These are phyloP conservation scores for Minunthozetes semirufus DNA, from an alignment of 2,888 invertebrate species.

Conservation along the genomic window DNA sequence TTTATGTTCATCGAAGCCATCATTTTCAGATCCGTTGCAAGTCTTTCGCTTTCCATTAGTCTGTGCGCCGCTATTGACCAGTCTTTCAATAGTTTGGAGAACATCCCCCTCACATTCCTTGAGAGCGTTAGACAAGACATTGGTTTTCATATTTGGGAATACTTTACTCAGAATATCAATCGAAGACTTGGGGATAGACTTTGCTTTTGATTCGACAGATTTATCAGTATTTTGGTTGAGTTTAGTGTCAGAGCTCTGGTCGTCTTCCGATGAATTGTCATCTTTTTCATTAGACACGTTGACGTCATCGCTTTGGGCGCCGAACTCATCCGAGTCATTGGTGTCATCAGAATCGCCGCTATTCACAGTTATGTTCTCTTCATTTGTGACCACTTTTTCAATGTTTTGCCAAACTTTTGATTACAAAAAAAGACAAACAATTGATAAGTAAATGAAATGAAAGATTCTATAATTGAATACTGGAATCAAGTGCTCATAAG, in stretches of 20 bases:
- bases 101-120: conserved; percentile 80
- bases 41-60: not conserved
- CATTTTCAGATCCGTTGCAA: not conserved
- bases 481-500: conserved; percentile 15
- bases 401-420: not conserved
- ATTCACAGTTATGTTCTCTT: conserved; percentile 1
- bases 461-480: not conserved
- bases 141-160: conserved; percentile 76
- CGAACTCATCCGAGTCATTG: not conserved
- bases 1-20: not conserved
- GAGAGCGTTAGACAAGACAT: conserved; percentile 75
- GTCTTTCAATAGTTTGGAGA: conserved; percentile 83
- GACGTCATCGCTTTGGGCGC: not conserved
- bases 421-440: not conserved
- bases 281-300: not conserved
- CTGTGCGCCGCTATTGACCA: conserved; percentile 50
- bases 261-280: not conserved
- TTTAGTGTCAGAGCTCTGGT: not conserved
- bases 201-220: not conserved
- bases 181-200: conserved; percentile 47
- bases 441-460: not conserved
- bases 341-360: conserved; percentile 18
- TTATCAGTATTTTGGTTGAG: not conserved
- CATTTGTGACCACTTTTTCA: not conserved
- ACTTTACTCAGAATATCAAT: conserved; percentile 80